These are phyloP conservation scores for Deroplatys truncata DNA, from an alignment of 2,888 invertebrate species.

Conservation along the genomic window DNA sequence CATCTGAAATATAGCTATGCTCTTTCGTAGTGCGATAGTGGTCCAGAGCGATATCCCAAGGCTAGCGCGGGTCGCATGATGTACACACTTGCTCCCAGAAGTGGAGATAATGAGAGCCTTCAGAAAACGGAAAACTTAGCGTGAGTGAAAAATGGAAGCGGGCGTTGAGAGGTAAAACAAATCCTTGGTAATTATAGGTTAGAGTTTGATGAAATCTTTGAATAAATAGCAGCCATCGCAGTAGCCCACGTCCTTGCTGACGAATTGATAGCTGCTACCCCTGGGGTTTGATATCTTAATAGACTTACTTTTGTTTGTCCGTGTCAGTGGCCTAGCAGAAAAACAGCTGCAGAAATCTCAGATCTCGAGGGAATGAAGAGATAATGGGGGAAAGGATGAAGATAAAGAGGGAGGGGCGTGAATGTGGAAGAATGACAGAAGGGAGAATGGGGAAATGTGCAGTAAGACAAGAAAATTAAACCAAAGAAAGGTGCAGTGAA, in stretches of 20 bases:
- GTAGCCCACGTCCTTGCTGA: background rate
- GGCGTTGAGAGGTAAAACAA: background rate
- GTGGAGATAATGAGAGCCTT: background rate
- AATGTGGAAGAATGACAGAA: background rate
- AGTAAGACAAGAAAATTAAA: background rate
- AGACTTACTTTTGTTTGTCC: background rate
- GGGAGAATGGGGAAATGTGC: background rate
- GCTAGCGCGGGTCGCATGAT: background rate
- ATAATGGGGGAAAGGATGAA: background rate
- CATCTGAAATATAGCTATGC: too few relatives aligned
- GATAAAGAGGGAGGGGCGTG: background rate
- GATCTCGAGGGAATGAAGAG: background rate
- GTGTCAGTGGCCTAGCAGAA: background rate
- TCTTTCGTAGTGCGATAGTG: background rate
- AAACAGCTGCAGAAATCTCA: background rate
- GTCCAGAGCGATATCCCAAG: too few relatives aligned
- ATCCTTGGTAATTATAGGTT: background rate
- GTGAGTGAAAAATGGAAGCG: background rate
- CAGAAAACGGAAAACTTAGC: background rate
- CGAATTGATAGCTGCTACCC: background rate
- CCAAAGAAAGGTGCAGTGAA: background rate
- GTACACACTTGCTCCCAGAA: background rate
- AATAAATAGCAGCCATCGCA: background rate
- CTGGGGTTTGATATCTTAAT: slow-evolving; percentile 5
- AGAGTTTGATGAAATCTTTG: background rate